Percentiles rank a stretch among this genome's conserved stretches.
These are phyloP conservation scores for Tiphia femorata DNA, from an alignment of 2,888 invertebrate species.

Conservation along the genomic window DNA sequence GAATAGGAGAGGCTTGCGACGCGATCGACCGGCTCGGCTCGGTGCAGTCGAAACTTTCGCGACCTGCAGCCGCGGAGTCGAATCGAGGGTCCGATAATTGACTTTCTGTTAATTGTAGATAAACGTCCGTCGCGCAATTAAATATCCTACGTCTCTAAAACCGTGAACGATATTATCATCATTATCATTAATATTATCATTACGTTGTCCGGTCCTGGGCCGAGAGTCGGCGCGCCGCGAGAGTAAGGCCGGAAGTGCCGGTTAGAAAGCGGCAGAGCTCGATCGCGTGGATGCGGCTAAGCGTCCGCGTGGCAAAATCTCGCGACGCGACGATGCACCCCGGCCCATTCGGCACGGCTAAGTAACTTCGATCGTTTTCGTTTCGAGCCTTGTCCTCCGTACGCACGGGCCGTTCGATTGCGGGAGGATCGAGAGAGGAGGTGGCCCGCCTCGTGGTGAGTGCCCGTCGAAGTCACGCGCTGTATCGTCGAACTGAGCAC, in stretches of 20 bases:
- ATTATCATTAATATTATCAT: no score
- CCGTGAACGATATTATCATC: no score
- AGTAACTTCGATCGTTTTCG: slow-evolving; percentile 20
- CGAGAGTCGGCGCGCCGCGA: slow-evolving; percentile 8
- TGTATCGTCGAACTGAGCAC: slow-evolving; percentile 57
- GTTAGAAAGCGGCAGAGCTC: no score
- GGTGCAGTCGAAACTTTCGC: no score
- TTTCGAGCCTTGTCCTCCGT: not conserved
- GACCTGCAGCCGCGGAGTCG: slow-evolving; percentile 26
- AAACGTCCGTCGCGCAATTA: slow-evolving; percentile 48
- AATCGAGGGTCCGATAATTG: slow-evolving; percentile 55
- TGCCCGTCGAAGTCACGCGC: slow-evolving; percentile 57
- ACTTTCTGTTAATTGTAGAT: slow-evolving; percentile 60
- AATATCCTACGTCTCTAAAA: slow-evolving; percentile 45
- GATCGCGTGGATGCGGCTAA: no score
- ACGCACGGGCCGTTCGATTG: slow-evolving; percentile 24
- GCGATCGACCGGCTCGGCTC: slow-evolving; percentile 26
- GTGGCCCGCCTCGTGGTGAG: slow-evolving; percentile 42
- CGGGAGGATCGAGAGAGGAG: slow-evolving; percentile 52
- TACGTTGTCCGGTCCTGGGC: slow-evolving; percentile 35
- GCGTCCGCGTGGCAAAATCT: no score
- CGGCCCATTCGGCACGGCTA: slow-evolving; percentile 22
- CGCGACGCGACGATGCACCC: no score
- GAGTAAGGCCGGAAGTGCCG: slow-evolving; percentile 6
- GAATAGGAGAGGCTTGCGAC: no score